These are phyloP conservation scores for Temnothorax unifasciatus DNA, from an alignment of 2,888 invertebrate genomes.

Conservation along the genomic window DNA sequence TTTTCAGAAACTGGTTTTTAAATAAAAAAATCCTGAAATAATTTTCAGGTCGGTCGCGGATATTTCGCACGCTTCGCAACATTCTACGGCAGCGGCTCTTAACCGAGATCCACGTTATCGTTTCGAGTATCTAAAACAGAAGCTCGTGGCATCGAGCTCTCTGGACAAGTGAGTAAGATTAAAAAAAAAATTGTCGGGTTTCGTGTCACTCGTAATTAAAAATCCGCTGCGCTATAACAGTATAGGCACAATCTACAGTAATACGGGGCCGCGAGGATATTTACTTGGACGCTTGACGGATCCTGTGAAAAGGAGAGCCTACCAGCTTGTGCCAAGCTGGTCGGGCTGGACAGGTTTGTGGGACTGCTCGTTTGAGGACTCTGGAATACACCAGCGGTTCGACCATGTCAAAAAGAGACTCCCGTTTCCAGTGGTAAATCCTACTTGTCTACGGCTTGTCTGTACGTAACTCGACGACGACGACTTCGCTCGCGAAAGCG, in stretches of 20 bases:
- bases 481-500: not conserved
- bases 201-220: conserved; percentile 48
- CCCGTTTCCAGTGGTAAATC: conserved; percentile 26
- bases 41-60: conserved; percentile 10
- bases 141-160: not conserved
- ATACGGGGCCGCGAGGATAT: conserved; percentile 81
- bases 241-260: conserved; percentile 51
- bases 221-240: conserved; percentile 33
- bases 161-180: not conserved
- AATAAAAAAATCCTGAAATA: not conserved
- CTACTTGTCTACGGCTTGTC: conserved; percentile 38
- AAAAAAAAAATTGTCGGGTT: not conserved
- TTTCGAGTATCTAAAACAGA: not conserved
- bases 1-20: not conserved
- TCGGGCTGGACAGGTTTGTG: conserved; percentile 90
- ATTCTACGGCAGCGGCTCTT: conserved; percentile 51
- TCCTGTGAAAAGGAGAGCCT: conserved; percentile 86
- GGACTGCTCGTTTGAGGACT: conserved; percentile 91
- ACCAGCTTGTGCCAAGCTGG: conserved; percentile 88
- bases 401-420: conserved; percentile 73
- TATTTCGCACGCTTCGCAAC: conserved; percentile 38
- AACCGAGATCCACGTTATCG: conserved; percentile 51
- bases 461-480: not conserved
- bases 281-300: conserved; percentile 85
- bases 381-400: conserved; percentile 86